Base-by-base conservation (phyloP, 1,140 invertebrate genomes). In the Dufourea novaeangliae region DNA sequence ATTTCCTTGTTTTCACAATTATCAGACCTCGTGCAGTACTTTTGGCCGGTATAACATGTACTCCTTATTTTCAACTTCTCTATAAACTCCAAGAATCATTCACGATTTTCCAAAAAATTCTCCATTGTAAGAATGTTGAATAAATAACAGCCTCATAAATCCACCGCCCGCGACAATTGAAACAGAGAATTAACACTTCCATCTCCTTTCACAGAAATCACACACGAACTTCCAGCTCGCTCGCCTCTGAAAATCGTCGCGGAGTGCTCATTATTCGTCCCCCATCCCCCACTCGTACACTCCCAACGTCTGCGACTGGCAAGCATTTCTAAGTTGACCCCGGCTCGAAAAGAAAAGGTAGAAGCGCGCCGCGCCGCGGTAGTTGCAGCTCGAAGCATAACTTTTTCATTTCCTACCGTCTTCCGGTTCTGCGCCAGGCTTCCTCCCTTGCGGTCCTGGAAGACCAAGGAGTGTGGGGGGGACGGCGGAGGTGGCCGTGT, bases 381-480 rank as follows among this genome's bases (percentile, higher is more conserved):
- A 50, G 46, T n/a, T 50, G 20, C 20, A 81, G 74, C 74, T 78
- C 80, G 80, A 87, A 87, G 88, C 88, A 89, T 90, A 91, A 91
- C 89, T 91, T 90, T 91, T 91, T 91, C 90, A 91, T 91, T 91
- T 90, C 90, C 90, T 86, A 84, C 80, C 86, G 83, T 83, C 89
- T 88, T 91, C 89, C 89, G 90, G 85, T 83, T 90, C 84, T 44
- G 67, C 52, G 50, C 46, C 20, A n/a, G 5, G 1, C 17, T 12
- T 14, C 12, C 41, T 5, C 12, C 5, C 20, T n/a, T 50, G 46
- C 46, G 46, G 87, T 83, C 68, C 76, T 78, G 46, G 46, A 7
- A 50, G n/a, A 50, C 82, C 79, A 69, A 62, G 62, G 52, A 57
- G 29, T 57, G 46, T 5, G 54, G 44, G 62, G 76, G 72, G 81